phyloP scores from a whole-genome alignment of 2,888 invertebrate genomes.

The Petrophora chlorosata region DNA sequence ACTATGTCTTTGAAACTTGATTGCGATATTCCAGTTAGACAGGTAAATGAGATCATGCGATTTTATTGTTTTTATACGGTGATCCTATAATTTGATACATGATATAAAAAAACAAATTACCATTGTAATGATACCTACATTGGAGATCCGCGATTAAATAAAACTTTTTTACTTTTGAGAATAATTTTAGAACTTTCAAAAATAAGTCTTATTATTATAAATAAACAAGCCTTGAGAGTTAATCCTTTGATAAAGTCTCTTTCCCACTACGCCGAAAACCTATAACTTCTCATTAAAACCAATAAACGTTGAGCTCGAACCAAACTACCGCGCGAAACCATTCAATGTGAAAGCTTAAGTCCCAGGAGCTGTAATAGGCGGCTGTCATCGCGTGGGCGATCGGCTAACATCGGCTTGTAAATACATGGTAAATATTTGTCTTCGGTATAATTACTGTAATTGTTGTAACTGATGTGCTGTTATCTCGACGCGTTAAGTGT shows the following conservation, averaged over 20 bases:
- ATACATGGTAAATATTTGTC: constrained; percentile 77
- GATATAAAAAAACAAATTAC: too few relatives aligned
- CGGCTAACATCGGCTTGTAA: constrained; percentile 70
- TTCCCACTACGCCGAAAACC: too few relatives aligned
- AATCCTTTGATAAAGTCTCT: too few relatives aligned
- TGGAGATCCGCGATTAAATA: too few relatives aligned
- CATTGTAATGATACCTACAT: too few relatives aligned
- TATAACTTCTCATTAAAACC: background rate
- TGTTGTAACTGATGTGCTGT: constrained; percentile 33
- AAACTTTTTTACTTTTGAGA: too few relatives aligned
- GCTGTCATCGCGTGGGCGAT: constrained; percentile 75
- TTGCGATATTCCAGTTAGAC: background rate
- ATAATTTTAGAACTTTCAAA: too few relatives aligned
- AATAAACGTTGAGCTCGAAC: background rate
- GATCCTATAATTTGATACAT: too few relatives aligned
- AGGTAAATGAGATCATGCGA: background rate
- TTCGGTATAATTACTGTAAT: constrained; percentile 73
- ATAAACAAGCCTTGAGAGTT: too few relatives aligned
- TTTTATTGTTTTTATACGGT: too few relatives aligned
- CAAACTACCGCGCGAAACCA: background rate
- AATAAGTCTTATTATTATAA: too few relatives aligned
- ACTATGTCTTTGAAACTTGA: background rate
- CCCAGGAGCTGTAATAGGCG: constrained; percentile 64
- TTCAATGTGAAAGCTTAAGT: constrained; percentile 53
- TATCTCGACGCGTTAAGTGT: constrained; percentile 27